Percentiles rank a stretch among this genome's conserved stretches.
These are phyloP conservation scores for Megaceryle alcyon DNA, from an alignment of 2,797 vertebrate species.

Conservation along the genomic window DNA sequence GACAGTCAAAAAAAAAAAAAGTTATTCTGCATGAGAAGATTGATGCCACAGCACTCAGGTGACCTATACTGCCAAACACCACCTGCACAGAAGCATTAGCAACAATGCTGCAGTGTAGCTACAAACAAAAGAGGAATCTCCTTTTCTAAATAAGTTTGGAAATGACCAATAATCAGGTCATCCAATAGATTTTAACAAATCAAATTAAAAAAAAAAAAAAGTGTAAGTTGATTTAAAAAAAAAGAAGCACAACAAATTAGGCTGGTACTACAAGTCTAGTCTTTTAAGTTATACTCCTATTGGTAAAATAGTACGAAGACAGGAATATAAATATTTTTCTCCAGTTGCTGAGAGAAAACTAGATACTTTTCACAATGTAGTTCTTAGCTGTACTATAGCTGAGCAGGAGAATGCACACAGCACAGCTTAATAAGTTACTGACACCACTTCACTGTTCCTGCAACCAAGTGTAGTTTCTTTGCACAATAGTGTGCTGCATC, in stretches of 20 bases:
- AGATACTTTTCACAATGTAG: background rate
- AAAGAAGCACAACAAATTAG: background rate
- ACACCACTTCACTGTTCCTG: background rate
- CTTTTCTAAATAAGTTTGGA: background rate
- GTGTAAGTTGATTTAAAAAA: background rate
- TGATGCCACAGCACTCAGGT: background rate
- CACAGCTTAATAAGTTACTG: background rate
- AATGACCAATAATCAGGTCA: background rate
- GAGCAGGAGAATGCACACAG: background rate
- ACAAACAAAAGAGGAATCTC: background rate
- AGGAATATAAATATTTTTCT: background rate
- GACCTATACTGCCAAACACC: background rate
- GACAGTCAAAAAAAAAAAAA: background rate
- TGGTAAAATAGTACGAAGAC: background rate
- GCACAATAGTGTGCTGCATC: background rate
- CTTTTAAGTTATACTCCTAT: background rate
- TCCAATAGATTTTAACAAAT: background rate
- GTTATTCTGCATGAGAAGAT: background rate
- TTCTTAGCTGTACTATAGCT: background rate
- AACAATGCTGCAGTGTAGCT: background rate
- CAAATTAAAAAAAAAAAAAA: background rate
- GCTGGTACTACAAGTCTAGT: background rate
- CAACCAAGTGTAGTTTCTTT: background rate
- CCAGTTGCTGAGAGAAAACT: background rate
- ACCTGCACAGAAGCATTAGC: background rate